Conservation (phyloP, 2,113 vertebrate species). For the Chaetops frenatus region DNA sequence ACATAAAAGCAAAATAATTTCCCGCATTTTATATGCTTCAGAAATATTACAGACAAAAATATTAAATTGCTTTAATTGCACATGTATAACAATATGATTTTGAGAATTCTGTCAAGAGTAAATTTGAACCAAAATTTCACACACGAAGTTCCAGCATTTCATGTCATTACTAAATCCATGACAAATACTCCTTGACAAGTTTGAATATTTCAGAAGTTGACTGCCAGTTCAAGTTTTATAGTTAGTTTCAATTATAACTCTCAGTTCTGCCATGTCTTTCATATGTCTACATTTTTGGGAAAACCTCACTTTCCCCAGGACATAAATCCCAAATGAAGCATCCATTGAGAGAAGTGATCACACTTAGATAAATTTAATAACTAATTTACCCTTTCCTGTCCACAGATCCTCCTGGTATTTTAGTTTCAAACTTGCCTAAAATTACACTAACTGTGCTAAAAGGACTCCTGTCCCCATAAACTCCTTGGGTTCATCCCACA, state of each 20-base stretch:
- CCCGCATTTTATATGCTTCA: background rate
- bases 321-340: background rate
- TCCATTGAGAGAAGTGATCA: background rate
- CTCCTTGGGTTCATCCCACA: slow-evolving; percentile 61
- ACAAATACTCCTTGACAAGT: background rate
- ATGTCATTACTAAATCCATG: background rate
- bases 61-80: background rate
- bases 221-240: background rate
- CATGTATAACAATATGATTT: background rate
- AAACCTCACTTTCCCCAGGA: background rate
- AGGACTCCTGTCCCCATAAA: slow-evolving; percentile 61
- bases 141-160: background rate
- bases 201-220: background rate
- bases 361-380: background rate
- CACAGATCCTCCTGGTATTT: background rate
- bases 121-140: background rate
- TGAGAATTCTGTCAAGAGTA: background rate
- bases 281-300: background rate
- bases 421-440: slow-evolving; percentile 11
- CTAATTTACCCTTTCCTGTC: background rate
- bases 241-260: background rate
- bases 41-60: background rate
- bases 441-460: slow-evolving; percentile 26
- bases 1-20: background rate
- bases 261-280: background rate